Percentiles rank a stretch among this genome's conserved stretches.
phyloP scores from a whole-genome alignment of 2,113 vertebrate species.

The Pachycephala philippinensis region DNA sequence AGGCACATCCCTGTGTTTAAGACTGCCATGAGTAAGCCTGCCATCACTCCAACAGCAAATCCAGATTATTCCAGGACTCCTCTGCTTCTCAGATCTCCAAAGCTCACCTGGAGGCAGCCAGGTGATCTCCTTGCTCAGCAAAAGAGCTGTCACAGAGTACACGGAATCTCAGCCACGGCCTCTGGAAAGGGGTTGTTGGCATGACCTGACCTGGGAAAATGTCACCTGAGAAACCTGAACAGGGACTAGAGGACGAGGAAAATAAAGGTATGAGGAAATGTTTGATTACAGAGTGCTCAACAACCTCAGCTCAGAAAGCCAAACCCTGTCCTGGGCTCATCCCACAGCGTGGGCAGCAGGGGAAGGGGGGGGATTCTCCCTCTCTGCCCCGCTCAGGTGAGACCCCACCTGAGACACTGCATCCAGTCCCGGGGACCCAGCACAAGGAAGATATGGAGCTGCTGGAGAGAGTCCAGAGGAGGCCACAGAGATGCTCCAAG shows the following conservation, averaged over 20 bases:
- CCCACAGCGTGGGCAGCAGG: background rate
- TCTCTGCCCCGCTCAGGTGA: background rate
- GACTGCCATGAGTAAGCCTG: background rate
- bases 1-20: background rate
- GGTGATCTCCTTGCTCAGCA: background rate
- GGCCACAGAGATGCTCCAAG: rapidly evolving
- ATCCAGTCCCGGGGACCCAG: background rate
- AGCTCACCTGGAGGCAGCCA: background rate
- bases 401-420: background rate
- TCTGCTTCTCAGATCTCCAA: background rate
- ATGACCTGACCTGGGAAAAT: background rate
- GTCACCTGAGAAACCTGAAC: background rate
- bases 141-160: background rate
- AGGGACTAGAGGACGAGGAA: background rate
- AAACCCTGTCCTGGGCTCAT: background rate
- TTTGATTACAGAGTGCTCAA: background rate
- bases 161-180: rapidly evolving
- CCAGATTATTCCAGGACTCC: background rate
- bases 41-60: background rate
- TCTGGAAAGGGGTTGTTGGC: background rate
- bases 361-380: background rate
- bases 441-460: rapidly evolving
- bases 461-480: background rate
- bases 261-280: background rate
- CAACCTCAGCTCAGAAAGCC: background rate